phyloP scores from a whole-genome alignment of 2,888 invertebrate genomes.

The Drosophila kokeensis region DNA sequence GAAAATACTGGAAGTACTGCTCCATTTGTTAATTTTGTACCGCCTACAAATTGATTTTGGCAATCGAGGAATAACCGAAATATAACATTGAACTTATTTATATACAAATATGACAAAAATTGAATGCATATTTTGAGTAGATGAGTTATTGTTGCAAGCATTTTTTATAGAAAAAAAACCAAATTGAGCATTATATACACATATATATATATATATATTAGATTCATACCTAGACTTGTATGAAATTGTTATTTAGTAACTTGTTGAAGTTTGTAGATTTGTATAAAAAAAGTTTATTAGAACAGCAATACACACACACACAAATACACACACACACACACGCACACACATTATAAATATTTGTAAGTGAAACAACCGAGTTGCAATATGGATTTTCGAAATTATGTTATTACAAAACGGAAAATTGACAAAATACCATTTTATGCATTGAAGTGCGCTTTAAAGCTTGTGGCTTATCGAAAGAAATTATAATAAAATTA shows the following conservation, averaged over 20 bases:
- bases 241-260: slow-evolving; percentile 72
- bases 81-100: slow-evolving; percentile 37
- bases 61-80: slow-evolving; percentile 61
- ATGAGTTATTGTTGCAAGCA: slow-evolving; percentile 69
- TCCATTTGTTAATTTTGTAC: slow-evolving; percentile 73
- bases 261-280: slow-evolving; percentile 73
- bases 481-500: slow-evolving; percentile 19
- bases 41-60: slow-evolving; percentile 43
- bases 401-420: slow-evolving; percentile 12
- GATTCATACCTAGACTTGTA: slow-evolving; percentile 30
- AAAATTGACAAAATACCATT: slow-evolving; percentile 39
- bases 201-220: slow-evolving; percentile 12
- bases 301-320: slow-evolving; percentile 27
- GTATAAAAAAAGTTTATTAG: slow-evolving; percentile 57
- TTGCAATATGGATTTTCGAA: slow-evolving; percentile 30
- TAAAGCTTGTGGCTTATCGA: slow-evolving; percentile 76
- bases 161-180: slow-evolving; percentile 58
- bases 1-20: slow-evolving; percentile 26
- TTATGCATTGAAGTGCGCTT: slow-evolving; percentile 75
- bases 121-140: slow-evolving; percentile 67
- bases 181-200: slow-evolving; percentile 23
- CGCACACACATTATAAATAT: slow-evolving; percentile 19
- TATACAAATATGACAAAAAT: slow-evolving; percentile 25
- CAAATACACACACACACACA: slow-evolving; percentile 30
- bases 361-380: slow-evolving; percentile 25